Base-by-base conservation (phyloP, 2,888 invertebrate species). In the Caenorhabditis uteleia region DNA sequence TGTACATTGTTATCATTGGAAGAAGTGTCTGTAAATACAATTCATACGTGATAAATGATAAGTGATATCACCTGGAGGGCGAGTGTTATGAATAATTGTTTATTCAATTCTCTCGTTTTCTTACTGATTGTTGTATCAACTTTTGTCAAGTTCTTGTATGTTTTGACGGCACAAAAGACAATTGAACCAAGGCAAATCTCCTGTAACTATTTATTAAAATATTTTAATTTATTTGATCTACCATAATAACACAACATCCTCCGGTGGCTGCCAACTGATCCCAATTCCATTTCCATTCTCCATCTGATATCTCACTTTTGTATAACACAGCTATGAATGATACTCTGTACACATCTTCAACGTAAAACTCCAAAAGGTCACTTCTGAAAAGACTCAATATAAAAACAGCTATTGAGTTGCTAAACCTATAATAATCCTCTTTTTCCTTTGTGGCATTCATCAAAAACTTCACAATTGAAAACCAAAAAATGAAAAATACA, bases 1-100 rank as follows among this genome's bases (percentile, higher is more conserved):
- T 45, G 34, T 57, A 57, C 57, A 57, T 57, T 45, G 50, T 49
- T 27, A 57, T 26, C 8, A 57, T 50, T 34, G 57, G 57, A 1
- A 57, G 50, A 3, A 57, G 26, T 14, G 57, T 57, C 57, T 57
- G 45, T 12, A 56, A 39, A 39, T n/a, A n/a, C n/a, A n/a, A n/a
- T n/a, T n/a, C n/a, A n/a, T n/a, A n/a, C n/a, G n/a, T n/a, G n/a
- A 14, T n/a, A n/a, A n/a, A n/a, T n/a, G n/a, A n/a, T n/a, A n/a
- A n/a, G n/a, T n/a, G n/a, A 34, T n/a, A 4, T 7, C 16, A 44
- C 60, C 45, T 60, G 60, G n/a, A 60, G 40, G 1, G 38, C 33
- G 0, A 60, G 18, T 6, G 60, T 60, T 26, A 48, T 26, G 12
- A 60, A 54, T 5, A 60, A 47, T 31, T 60, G 60, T 10, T 44